These are phyloP conservation scores for Ophion slaviceki DNA, from an alignment of 2,888 invertebrate species.

Conservation along the genomic window DNA sequence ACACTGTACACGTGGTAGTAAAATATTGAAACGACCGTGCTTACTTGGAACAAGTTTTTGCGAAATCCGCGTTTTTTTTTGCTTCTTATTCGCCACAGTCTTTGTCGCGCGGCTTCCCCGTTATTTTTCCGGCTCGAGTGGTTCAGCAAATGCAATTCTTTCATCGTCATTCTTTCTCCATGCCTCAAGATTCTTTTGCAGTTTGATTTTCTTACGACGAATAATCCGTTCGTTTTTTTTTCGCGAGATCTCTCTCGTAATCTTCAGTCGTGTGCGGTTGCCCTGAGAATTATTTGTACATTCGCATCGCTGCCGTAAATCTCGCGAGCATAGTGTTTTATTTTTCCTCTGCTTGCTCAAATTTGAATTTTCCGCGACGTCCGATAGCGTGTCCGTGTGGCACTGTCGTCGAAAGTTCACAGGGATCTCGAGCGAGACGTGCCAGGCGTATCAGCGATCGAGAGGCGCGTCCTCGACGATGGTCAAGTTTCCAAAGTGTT, in stretches of 20 bases:
- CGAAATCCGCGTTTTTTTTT: not conserved
- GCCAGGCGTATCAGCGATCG: conserved; percentile 72
- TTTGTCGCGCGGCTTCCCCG: conserved; percentile 14
- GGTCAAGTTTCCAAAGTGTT: conserved; percentile 79
- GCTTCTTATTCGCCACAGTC: conserved; percentile 16
- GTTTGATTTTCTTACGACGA: not conserved
- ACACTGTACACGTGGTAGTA: conserved; percentile 57
- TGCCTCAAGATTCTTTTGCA: not conserved
- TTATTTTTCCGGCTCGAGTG: conserved; percentile 22
- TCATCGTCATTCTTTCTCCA: not conserved
- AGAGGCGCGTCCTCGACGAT: conserved; percentile 76
- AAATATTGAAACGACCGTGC: conserved; percentile 58
- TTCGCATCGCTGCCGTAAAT: conserved; percentile 6
- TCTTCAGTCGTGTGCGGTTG: conserved; percentile 31
- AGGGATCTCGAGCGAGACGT: not conserved
- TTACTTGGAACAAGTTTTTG: conserved; percentile 7
- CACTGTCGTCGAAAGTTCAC: not conserved
- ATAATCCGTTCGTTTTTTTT: no score
- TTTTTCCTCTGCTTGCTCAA: not conserved
- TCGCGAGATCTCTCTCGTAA: conserved; percentile 23
- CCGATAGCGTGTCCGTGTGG: not conserved
- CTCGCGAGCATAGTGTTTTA: not conserved
- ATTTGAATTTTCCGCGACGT: not conserved
- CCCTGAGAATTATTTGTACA: conserved; percentile 66
- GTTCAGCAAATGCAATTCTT: conserved; percentile 9